Evolutionary conservation across 2,888 invertebrate genomes (phyloP).

Genomic region (Drosophila subquinaria): DNA sequence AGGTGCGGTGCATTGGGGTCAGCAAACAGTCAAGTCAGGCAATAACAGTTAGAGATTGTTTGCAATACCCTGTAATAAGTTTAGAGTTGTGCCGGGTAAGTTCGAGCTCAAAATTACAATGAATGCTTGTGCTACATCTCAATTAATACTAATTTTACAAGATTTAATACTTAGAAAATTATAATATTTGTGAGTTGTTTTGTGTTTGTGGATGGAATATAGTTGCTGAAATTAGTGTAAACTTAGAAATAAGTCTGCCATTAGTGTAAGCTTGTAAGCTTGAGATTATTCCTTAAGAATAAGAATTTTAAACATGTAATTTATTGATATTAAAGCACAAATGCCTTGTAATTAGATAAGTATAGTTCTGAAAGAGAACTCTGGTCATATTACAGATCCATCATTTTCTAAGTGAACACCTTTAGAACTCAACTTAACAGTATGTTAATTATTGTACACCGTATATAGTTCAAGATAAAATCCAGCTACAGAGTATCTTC

Average conservation of each 20-base stretch:
- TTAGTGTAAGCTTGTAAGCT: too few relatives aligned
- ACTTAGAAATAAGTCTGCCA: too few relatives aligned
- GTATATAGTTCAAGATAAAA: neutral
- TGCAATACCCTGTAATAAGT: constrained; percentile 24
- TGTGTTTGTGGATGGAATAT: neutral
- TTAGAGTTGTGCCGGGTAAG: too few relatives aligned
- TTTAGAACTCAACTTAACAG: neutral
- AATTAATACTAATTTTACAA: neutral
- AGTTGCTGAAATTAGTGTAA: too few relatives aligned
- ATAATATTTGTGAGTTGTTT: neutral
- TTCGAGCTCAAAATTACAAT: neutral
- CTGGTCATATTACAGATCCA: neutral
- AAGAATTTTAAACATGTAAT: neutral
- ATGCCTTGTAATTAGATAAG: neutral
- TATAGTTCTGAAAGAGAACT: too few relatives aligned
- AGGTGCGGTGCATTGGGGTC: constrained; percentile 48
- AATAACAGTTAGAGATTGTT: constrained; percentile 40
- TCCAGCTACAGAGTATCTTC: constrained; percentile 10
- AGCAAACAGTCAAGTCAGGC: constrained; percentile 38
- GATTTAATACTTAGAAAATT: neutral
- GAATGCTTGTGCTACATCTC: neutral
- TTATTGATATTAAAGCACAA: too few relatives aligned
- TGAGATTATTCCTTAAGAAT: neutral
- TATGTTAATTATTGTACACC: neutral
- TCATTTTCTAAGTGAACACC: neutral